These are phyloP conservation scores for Nemapogon koenigi DNA, from an alignment of 2,888 invertebrate species.

Conservation along the genomic window DNA sequence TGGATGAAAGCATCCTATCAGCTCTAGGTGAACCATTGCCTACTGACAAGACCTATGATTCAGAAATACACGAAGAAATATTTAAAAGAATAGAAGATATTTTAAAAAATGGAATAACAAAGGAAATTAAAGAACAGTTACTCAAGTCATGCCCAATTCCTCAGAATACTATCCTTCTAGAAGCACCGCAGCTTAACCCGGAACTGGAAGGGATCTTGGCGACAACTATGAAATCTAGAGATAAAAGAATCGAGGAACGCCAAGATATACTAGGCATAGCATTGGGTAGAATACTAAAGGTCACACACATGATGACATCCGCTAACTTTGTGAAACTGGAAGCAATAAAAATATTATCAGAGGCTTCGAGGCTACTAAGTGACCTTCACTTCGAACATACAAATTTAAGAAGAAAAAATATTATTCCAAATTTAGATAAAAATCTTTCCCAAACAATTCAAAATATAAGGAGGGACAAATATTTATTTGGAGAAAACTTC, in stretches of 20 bases:
- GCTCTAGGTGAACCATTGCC: not conserved
- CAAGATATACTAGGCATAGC: not conserved
- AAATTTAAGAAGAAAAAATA: not conserved
- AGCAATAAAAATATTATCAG: not conserved
- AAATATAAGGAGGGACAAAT: not conserved
- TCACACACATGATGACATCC: not conserved
- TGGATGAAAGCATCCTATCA: too few species aligned
- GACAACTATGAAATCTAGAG: not conserved
- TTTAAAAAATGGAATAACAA: not conserved
- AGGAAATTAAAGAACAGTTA: slow-evolving; percentile 4
- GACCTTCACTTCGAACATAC: slow-evolving; percentile 2
- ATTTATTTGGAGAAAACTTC: slow-evolving; percentile 7
- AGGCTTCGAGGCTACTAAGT: not conserved
- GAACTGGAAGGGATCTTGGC: not conserved
- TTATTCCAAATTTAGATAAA: slow-evolving; percentile 2
- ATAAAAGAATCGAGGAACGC: not conserved
- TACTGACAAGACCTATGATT: not conserved
- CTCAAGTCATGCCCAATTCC: not conserved
- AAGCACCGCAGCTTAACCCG: slow-evolving; percentile 1
- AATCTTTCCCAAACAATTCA: not conserved
- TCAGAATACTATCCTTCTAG: not conserved
- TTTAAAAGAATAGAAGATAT: not conserved
- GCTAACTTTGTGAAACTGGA: not conserved
- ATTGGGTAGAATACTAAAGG: slow-evolving; percentile 3
- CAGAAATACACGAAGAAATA: not conserved